Base-by-base conservation (phyloP, 1,140 invertebrate species). In the Berghia stephanieae region DNA sequence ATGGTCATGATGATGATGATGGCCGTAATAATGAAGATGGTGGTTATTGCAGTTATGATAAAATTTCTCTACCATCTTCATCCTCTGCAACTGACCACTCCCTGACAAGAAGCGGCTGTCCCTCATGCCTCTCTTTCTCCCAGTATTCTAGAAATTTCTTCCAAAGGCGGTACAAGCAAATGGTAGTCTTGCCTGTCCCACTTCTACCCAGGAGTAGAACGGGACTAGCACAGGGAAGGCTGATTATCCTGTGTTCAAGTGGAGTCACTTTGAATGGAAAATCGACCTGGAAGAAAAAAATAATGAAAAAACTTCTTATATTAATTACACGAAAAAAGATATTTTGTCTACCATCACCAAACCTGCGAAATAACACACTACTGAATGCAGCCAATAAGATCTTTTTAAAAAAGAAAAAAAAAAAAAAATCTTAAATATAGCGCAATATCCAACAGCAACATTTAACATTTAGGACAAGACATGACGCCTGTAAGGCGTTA, bases 131-230 rank as follows among this genome's bases (percentile, higher is more conserved):
- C 31, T 82, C 78, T 36, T 80, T 80, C 16, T 78, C 79, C 87
- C 87, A 88, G 78, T 88, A 88, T 1, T 75, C 77, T 5, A 85
- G 52, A 77, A 84, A 88, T 24, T 79, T 72, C 43, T 72, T 83
- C 87, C 87, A 88, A 36, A 88, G 73, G 52, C 87, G 71, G 78
- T 87, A 88, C 77, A 88, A 63, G 68, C 86, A 88, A 52, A 86
- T 87, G 0, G 87, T 88, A 10, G 87, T 88, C 66, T 88, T 88
- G 2, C 87, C 87, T 60, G 85, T 87, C 13, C 86, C 86, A 83
- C 85, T 87, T 0, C 87, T 82, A 6, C 86, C 86, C 18, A 88
- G 78, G 8, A 88, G 79, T 16, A 88, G 76, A 40, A 88, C 81
- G 0, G 87, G 84, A 5, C 84, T 78, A 38, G 74, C 77, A 0